Conservation (phyloP, 2,888 invertebrate genomes). For the Reticulitermes lucifugus region DNA sequence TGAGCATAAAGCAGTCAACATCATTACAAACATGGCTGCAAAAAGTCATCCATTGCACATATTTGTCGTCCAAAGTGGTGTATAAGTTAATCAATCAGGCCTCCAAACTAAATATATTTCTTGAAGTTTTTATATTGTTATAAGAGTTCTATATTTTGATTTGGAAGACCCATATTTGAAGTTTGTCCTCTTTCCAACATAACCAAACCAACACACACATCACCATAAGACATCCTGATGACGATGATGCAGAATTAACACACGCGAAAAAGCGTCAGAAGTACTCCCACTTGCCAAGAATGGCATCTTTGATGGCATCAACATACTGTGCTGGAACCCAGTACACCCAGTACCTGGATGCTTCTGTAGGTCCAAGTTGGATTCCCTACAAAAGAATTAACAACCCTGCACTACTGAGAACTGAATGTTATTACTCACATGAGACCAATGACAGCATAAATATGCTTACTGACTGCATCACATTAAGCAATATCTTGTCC, state of each 20-base stretch:
- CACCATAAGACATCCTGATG: background rate
- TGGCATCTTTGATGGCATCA: conserved; percentile 90
- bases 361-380: conserved; percentile 91
- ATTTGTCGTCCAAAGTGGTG: background rate
- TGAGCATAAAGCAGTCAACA: conserved; percentile 27
- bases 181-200: background rate
- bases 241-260: background rate
- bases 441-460: too few species aligned
- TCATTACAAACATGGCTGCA: conserved; percentile 3
- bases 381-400: conserved; percentile 72
- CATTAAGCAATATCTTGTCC: too few species aligned
- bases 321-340: conserved; percentile 95
- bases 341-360: conserved; percentile 92
- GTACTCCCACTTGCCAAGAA: conserved; percentile 83
- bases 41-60: conserved; percentile 29
- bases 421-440: too few species aligned
- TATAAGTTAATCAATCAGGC: conserved; percentile 12
- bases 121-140: background rate
- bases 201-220: background rate
- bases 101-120: conserved; percentile 21
- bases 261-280: conserved; percentile 45
- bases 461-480: too few species aligned
- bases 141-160: conserved; percentile 24
- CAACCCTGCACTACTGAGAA: too few species aligned
- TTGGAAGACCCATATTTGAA: conserved; percentile 22